Percentiles rank a stretch among this genome's conserved stretches.
phyloP scores from a whole-genome alignment of 2,797 vertebrate species.

The Oophaga sylvatica region DNA sequence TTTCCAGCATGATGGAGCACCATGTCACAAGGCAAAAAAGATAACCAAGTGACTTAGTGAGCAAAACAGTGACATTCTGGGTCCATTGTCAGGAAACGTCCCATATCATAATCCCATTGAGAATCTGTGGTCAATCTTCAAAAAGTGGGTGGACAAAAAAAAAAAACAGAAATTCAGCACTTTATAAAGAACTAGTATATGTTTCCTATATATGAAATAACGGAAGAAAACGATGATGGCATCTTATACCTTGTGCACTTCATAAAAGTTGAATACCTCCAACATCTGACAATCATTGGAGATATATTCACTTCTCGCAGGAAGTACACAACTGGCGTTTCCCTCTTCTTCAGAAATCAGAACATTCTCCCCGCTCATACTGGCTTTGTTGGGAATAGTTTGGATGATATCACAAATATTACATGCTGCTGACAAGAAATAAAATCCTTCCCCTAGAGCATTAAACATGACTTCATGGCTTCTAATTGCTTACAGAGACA shows the following conservation, averaged over 20 bases:
- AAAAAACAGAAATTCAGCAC: no score
- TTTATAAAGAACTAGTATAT: conserved; percentile 3
- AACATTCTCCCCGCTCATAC: conserved; percentile 25
- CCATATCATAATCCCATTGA: no score
- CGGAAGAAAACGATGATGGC: not conserved
- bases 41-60: no score
- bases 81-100: no score
- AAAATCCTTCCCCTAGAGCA: conserved; percentile 55
- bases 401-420: conserved; percentile 63
- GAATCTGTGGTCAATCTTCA: no score
- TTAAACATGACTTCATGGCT: conserved; percentile 49
- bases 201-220: not conserved
- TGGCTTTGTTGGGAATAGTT: conserved; percentile 48
- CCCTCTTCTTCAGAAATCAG: conserved; percentile 29
- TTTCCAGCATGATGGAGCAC: no score
- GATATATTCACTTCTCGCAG: not conserved
- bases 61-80: no score
- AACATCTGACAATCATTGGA: conserved; percentile 9
- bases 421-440: conserved; percentile 55
- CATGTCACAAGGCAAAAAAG: no score
- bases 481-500: conserved; percentile 56
- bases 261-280: conserved; percentile 7
- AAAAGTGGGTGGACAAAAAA: no score
- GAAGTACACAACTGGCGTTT: conserved; percentile 10
- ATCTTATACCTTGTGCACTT: not conserved